These are phyloP conservation scores for Notamacropus eugenii DNA, from an alignment of 2,797 vertebrate species.

Conservation along the genomic window DNA sequence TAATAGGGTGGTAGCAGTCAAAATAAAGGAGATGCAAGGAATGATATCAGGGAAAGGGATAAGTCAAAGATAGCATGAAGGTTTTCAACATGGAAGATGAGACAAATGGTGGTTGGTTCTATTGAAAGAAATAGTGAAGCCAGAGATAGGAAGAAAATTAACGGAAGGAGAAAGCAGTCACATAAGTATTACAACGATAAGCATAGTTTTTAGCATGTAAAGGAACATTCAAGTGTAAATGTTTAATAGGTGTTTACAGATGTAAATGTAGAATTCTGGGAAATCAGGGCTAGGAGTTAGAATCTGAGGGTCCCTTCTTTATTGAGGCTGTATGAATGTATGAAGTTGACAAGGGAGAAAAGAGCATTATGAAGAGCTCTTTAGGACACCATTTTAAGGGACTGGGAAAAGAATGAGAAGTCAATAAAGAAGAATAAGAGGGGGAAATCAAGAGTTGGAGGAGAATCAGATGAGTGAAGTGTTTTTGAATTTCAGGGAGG, in stretches of 20 bases:
- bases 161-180: background rate
- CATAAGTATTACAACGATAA: background rate
- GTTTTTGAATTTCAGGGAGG: background rate
- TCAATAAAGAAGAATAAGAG: background rate
- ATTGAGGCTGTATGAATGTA: background rate
- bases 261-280: background rate
- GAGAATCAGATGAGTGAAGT: background rate
- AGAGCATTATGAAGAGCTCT: background rate
- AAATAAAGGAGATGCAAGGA: background rate
- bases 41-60: background rate
- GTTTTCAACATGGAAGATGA: background rate
- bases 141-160: background rate
- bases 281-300: background rate
- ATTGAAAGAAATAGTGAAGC: background rate
- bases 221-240: background rate
- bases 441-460: background rate
- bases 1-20: background rate
- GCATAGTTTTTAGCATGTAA: background rate
- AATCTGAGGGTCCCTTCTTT: background rate
- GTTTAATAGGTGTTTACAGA: background rate
- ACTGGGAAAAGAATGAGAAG: background rate
- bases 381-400: background rate
- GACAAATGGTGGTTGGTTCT: background rate
- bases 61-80: background rate
- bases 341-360: background rate